Base-by-base conservation (phyloP, 2,113 vertebrate genomes). In the Zapus hudsonius region DNA sequence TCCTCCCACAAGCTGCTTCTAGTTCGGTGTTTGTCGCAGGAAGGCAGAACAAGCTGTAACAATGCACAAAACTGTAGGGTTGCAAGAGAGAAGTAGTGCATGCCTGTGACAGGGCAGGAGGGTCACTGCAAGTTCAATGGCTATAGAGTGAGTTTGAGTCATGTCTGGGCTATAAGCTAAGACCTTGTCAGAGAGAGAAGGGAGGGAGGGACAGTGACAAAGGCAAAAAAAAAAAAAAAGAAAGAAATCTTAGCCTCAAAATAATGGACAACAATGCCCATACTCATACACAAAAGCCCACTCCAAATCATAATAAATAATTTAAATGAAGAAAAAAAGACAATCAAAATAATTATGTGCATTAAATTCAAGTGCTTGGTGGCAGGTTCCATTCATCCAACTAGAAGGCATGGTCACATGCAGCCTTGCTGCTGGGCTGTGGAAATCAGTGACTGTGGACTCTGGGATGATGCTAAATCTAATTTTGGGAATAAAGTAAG, bases 271-370 rank as follows among this genome's bases (percentile, higher is more conserved):
- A 84, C 16, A 10, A 31, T 57, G 57, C 23, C 15, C 0, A 64
- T 10, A 3, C 29, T 76, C n/a, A n/a, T n/a, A n/a, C 31, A 64
- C 29, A 42, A 57, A 88, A 25, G 70, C 44, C 73, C 2, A 52
- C 7, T 23, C 38, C 59, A 83, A 75, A 42, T 5, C 72, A 5
- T 70, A 63, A 63, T 75, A 59, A 84, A 31, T 69, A 83, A 81
- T 73, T 55, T 89, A 88, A 93, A 92, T 89, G n/a, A 9, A 22
- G 29, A 64, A 89, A 61, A 64, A 63, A 40, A 88, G 33, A 16
- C 61, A 69, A 75, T 61, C 10, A 55, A 61, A 74, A 90, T 27
- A 29, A 61, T 44, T 61, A 59, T 64, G 20, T n/a, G 73, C 73
- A 92, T 25, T 88, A 79, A 79, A 73, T 33, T 42, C 15, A 76